A percentile compares a stretch with the other conserved stretches of the same genome.
Evolutionary conservation across 1,140 invertebrate genomes (phyloP).

Genomic region (Zaprionus tsacasi): DNA sequence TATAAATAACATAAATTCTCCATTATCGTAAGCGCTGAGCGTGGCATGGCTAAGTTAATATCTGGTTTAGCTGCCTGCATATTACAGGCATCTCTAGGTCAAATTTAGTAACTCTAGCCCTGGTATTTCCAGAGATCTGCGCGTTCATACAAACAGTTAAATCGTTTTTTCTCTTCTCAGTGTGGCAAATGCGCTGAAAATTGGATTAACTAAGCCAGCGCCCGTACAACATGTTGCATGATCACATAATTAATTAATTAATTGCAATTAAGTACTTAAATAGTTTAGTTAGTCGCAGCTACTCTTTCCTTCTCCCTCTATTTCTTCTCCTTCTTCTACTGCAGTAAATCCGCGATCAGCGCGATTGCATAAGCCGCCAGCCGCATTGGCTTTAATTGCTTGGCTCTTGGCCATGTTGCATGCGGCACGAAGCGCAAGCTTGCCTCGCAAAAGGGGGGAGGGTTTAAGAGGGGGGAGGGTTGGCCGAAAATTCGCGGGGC

Average conservation of each 20-base stretch:
- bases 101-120: too few species aligned
- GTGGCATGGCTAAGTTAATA: too few species aligned
- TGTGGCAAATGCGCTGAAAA: background rate
- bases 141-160: background rate
- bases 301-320: background rate
- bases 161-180: background rate
- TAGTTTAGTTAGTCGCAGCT: conserved; percentile 18
- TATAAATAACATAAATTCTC: too few species aligned
- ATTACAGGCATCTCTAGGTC: too few species aligned
- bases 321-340: conserved; percentile 13
- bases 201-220: background rate
- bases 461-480: background rate
- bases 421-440: conserved; percentile 38
- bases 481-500: conserved; percentile 39
- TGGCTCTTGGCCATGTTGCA: conserved; percentile 32
- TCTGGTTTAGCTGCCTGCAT: too few species aligned
- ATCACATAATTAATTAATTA: conserved; percentile 30
- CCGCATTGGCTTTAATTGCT: conserved; percentile 49
- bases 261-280: conserved; percentile 42
- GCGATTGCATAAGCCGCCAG: conserved; percentile 39
- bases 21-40: too few species aligned
- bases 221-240: background rate
- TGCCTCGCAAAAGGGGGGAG: background rate
- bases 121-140: background rate
- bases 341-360: conserved; percentile 29